A percentile compares a stretch with the other conserved stretches of the same genome.
phyloP scores from a whole-genome alignment of 1,140 invertebrate genomes.

The Neodiprion pinetum region DNA sequence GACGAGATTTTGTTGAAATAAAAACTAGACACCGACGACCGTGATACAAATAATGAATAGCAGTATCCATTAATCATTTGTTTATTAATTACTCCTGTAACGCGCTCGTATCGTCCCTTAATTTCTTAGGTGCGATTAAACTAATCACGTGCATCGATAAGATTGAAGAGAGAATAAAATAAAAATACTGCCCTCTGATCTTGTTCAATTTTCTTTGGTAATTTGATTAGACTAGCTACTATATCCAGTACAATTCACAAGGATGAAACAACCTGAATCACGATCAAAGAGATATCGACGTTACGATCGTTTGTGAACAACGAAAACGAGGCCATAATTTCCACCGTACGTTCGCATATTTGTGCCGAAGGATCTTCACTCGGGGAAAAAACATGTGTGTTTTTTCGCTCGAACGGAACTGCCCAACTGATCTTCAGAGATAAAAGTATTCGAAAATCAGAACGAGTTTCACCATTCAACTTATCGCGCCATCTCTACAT shows the following conservation, averaged over 20 bases:
- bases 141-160: background rate
- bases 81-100: slow-evolving; percentile 23
- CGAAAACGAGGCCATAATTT: background rate
- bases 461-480: background rate
- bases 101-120: background rate
- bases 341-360: background rate
- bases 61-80: slow-evolving; percentile 43
- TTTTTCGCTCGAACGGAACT: background rate
- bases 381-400: background rate
- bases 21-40: slow-evolving; percentile 34
- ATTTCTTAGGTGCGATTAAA: background rate
- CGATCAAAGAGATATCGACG: background rate
- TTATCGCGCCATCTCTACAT: background rate
- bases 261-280: background rate
- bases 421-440: background rate
- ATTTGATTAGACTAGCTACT: background rate
- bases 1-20: background rate
- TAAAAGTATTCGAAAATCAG: slow-evolving; percentile 1
- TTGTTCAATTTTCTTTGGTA: background rate
- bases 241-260: background rate
- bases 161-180: background rate
- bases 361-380: background rate
- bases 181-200: background rate
- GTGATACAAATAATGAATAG: slow-evolving; percentile 27
- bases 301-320: background rate